phyloP scores from a whole-genome alignment of 2,113 vertebrate genomes.

The Phrynosoma blainvillii region DNA sequence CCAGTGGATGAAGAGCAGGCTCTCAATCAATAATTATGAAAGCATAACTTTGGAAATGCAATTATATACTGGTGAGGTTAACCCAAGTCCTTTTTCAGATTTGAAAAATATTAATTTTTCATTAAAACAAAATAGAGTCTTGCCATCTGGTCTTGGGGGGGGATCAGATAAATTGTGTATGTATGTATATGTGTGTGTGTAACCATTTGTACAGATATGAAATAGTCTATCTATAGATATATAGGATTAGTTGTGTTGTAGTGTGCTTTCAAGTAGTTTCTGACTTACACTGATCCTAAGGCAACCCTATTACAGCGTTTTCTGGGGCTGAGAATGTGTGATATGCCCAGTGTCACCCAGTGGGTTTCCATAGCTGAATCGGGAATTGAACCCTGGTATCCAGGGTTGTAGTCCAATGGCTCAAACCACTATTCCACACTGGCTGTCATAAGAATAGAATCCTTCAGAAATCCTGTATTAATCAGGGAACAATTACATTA shows the following conservation, averaged over 20 bases:
- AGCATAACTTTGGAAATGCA: not conserved
- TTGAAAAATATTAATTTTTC: conserved; percentile 12
- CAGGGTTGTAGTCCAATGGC: no score
- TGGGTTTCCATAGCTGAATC: no score
- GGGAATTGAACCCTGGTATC: no score
- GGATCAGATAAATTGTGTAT: not conserved
- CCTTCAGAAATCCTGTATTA: not conserved
- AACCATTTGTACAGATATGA: not conserved
- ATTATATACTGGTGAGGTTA: conserved; percentile 7
- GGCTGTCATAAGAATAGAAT: not conserved
- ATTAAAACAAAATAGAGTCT: conserved; percentile 13
- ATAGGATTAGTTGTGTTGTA: not conserved
- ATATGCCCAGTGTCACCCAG: no score
- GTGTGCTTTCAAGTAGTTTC: no score
- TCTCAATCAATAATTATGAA: not conserved
- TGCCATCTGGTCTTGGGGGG: conserved; percentile 3
- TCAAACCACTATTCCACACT: no score
- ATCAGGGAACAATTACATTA: not conserved
- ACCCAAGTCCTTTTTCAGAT: not conserved
- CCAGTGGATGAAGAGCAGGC: not conserved
- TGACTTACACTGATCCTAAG: no score
- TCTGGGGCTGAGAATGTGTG: no score
- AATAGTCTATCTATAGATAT: not conserved
- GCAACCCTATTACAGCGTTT: no score
- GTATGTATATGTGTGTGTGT: no score